phyloP scores from a whole-genome alignment of 2,888 invertebrate species.

The Cryptocephalus primarius region DNA sequence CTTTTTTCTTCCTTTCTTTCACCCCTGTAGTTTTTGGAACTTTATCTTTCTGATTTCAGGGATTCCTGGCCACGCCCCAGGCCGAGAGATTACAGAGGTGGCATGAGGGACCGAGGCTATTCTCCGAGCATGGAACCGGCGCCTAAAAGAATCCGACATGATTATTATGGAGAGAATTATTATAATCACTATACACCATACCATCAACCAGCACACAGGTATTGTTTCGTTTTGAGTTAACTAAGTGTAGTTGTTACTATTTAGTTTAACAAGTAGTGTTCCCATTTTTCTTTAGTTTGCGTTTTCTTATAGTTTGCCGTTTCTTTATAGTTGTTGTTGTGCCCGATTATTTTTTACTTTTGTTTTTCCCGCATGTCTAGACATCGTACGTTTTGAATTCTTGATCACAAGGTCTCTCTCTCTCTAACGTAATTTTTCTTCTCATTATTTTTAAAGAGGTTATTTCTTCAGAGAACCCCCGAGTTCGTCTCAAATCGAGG shows the following conservation, averaged over 20 bases:
- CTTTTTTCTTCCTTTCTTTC: too few relatives aligned
- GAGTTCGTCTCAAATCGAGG: constrained; percentile 28
- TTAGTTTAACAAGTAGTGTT: too few relatives aligned
- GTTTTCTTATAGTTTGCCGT: not conserved
- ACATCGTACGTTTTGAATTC: constrained; percentile 9
- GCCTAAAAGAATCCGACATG: constrained; percentile 59
- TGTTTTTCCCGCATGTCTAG: constrained; percentile 7
- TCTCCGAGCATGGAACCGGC: constrained; percentile 71
- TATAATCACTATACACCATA: constrained; percentile 35
- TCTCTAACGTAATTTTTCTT: constrained; percentile 3
- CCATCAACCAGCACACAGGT: constrained; percentile 42
- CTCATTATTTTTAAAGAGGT: constrained; percentile 7
- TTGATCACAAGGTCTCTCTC: constrained; percentile 5
- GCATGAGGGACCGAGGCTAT: constrained; percentile 57
- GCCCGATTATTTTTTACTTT: not conserved
- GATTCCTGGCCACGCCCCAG: constrained; percentile 67
- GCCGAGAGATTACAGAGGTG: constrained; percentile 66
- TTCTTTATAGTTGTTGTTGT: not conserved
- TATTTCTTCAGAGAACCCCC: constrained; percentile 26
- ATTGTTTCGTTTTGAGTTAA: constrained; percentile 20
- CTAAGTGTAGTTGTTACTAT: too few relatives aligned
- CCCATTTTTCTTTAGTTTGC: not conserved
- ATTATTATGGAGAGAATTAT: constrained; percentile 34
- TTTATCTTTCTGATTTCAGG: constrained; percentile 12
- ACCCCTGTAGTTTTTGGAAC: too few relatives aligned